Evolutionary conservation across 2,797 vertebrate species (phyloP).

Genomic region (Tympanoctomys barrerae): DNA sequence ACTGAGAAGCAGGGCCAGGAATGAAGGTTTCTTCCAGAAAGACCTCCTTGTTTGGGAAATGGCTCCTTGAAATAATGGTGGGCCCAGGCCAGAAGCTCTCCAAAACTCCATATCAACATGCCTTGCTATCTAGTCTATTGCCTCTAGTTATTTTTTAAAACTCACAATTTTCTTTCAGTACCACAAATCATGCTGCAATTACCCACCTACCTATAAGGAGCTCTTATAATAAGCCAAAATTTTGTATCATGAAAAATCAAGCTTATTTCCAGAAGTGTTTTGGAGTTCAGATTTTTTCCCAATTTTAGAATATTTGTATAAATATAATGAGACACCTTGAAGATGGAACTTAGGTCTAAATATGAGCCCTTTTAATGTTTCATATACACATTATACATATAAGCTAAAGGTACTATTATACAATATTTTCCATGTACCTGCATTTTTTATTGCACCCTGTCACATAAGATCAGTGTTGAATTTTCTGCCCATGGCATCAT

Average conservation of each 20-base stretch:
- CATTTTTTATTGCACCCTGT: neutral
- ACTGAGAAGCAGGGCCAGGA: neutral
- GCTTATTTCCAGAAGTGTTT: neutral
- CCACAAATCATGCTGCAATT: neutral
- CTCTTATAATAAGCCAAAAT: slow-evolving; percentile 14
- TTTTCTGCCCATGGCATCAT: neutral
- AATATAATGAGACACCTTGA: neutral
- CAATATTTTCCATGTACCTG: neutral
- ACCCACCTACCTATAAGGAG: neutral
- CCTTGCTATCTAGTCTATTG: neutral
- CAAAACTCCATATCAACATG: neutral
- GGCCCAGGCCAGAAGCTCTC: neutral
- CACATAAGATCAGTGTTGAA: neutral
- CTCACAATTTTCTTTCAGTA: neutral
- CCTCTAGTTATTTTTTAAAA: neutral
- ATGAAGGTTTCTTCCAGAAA: neutral
- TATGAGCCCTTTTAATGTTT: neutral
- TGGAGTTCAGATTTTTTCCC: neutral
- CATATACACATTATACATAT: neutral
- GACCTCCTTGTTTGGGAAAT: neutral
- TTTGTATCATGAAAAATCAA: neutral
- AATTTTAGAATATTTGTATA: neutral
- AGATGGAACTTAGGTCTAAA: neutral
- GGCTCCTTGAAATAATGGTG: neutral
- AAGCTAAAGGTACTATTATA: neutral